Conservation (phyloP, 2,888 invertebrate species). For the Xestia xanthographa region DNA sequence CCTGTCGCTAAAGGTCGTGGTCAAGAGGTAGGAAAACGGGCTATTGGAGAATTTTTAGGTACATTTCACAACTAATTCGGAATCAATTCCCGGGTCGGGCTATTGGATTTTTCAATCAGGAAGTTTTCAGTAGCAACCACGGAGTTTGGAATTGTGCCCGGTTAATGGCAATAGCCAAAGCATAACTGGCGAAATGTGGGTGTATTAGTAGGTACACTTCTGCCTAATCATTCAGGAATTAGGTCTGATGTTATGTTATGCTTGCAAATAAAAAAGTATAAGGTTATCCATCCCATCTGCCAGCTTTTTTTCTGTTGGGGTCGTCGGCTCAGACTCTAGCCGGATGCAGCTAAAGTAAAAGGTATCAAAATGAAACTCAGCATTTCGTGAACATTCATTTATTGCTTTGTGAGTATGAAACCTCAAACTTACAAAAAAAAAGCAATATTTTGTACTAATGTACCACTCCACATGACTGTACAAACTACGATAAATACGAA, state of each 20-base stretch:
- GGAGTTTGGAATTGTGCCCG: too few relatives aligned
- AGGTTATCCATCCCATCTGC: not conserved
- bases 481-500: conserved; percentile 69
- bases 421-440: conserved; percentile 83
- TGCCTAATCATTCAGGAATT: too few relatives aligned
- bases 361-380: conserved; percentile 58
- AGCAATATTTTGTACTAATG: conserved; percentile 88
- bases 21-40: not conserved
- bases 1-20: not conserved
- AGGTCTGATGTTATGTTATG: too few relatives aligned
- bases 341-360: not conserved
- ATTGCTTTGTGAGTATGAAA: conserved; percentile 85
- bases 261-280: too few relatives aligned
- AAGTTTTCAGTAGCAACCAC: too few relatives aligned
- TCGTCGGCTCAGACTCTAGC: not conserved
- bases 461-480: conserved; percentile 85
- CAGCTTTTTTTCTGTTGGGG: not conserved
- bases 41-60: not conserved
- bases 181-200: too few relatives aligned
- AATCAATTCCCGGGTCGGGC: too few relatives aligned
- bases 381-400: conserved; percentile 83
- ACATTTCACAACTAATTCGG: too few relatives aligned
- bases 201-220: too few relatives aligned
- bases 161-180: too few relatives aligned
- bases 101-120: too few relatives aligned